Percentiles rank a stretch among this genome's conserved stretches.
Conservation (phyloP, 2,113 vertebrate genomes). For the Drymodes brunneopygia region DNA sequence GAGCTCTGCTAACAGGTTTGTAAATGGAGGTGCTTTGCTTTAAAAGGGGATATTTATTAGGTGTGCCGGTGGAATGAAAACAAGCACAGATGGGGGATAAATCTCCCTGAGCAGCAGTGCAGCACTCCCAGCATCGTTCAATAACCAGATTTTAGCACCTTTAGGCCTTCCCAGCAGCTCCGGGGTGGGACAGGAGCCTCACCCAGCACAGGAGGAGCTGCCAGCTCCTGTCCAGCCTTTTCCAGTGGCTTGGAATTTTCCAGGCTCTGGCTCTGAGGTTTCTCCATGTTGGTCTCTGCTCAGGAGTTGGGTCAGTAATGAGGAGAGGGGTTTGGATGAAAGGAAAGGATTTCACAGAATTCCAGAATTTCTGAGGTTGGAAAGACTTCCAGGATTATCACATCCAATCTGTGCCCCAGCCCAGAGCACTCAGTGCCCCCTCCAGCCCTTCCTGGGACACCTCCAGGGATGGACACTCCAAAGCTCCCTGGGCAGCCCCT, state of each 20-base stretch:
- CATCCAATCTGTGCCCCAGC: neutral
- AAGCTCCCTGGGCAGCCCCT: neutral
- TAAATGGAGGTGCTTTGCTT: conserved; percentile 15
- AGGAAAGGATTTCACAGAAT: neutral
- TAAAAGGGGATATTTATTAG: conserved; percentile 51
- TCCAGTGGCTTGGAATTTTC: neutral
- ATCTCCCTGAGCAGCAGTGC: conserved; percentile 36
- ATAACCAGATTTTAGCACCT: conserved; percentile 27
- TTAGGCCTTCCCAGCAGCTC: neutral
- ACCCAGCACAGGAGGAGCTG: neutral
- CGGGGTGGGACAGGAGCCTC: neutral
- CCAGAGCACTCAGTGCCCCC: neutral
- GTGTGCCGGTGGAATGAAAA: conserved; percentile 34
- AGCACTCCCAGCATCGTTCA: neutral
- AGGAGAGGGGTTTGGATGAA: neutral
- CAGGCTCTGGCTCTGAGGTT: neutral
- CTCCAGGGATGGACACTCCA: neutral
- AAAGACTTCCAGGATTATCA: accelerated
- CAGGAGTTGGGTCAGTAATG: neutral
- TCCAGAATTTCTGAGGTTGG: accelerated
- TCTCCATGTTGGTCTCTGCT: neutral
- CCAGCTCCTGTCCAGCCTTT: neutral
- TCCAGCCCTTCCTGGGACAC: neutral
- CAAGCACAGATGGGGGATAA: conserved; percentile 55
- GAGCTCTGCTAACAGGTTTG: neutral